Evolutionary conservation across 2,888 invertebrate genomes (phyloP).

Genomic region (Phortica okadai): DNA sequence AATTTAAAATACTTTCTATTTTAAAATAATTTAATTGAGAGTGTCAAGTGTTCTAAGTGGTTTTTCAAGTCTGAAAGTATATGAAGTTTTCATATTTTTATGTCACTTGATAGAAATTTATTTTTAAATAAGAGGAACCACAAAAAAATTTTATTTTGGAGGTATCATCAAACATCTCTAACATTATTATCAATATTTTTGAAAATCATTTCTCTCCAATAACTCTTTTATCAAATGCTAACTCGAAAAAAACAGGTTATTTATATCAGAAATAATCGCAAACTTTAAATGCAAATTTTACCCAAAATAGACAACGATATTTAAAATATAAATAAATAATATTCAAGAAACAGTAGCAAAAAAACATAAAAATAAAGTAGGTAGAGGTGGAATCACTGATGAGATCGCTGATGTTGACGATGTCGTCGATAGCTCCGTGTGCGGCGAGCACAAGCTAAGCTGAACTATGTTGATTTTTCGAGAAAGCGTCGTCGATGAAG

Average conservation of each 20-base stretch:
- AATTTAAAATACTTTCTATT: no score
- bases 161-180: no score
- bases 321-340: not conserved
- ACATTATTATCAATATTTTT: no score
- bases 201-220: not conserved
- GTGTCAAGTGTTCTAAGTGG: no score
- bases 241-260: constrained; percentile 16
- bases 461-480: not conserved
- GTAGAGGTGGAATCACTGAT: constrained; percentile 1
- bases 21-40: no score
- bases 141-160: no score
- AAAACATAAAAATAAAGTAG: constrained; percentile 2
- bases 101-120: no score
- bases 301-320: constrained; percentile 33
- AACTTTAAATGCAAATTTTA: constrained; percentile 46
- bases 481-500: not conserved
- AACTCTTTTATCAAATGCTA: not conserved
- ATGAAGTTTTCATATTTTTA: no score
- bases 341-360: not conserved
- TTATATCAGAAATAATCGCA: not conserved
- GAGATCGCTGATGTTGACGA: not conserved
- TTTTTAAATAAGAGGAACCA: no score
- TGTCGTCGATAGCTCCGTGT: not conserved
- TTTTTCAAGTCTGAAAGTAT: no score
- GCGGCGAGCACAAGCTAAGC: not conserved